A percentile compares a stretch with the other conserved stretches of the same genome.
These are phyloP conservation scores for Lophochroa leadbeateri DNA, from an alignment of 2,113 vertebrate genomes.

Conservation along the genomic window DNA sequence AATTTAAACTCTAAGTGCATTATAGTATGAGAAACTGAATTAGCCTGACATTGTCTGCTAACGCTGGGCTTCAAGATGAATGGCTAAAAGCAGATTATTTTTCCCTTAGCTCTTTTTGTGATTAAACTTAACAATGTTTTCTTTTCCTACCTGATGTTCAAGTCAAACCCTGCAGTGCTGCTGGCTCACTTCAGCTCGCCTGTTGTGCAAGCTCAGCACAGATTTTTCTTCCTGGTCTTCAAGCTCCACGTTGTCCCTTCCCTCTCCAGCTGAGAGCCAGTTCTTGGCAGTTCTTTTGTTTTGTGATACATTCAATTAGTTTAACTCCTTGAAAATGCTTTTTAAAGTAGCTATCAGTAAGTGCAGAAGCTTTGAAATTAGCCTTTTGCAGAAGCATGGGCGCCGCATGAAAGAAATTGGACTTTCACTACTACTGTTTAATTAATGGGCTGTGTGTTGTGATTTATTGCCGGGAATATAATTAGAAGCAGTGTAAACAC, in stretches of 20 bases:
- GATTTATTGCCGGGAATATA: neutral
- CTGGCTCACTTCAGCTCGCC: neutral
- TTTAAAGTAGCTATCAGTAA: neutral
- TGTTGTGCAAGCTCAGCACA: neutral
- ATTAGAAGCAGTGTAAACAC: neutral
- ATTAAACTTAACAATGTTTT: neutral
- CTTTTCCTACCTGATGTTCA: neutral
- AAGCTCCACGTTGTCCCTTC: neutral
- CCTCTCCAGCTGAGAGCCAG: neutral
- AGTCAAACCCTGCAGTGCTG: neutral
- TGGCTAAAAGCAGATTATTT: neutral
- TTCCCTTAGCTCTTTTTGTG: neutral
- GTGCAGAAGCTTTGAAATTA: slow-evolving; percentile 13
- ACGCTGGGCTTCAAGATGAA: neutral
- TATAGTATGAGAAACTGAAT: neutral
- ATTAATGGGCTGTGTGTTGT: slow-evolving; percentile 14
- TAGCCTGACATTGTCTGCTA: neutral
- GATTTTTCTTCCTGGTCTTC: neutral
- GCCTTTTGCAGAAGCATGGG: neutral
- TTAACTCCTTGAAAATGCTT: neutral
- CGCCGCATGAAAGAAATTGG: neutral
- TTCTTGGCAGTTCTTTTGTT: slow-evolving; percentile 39
- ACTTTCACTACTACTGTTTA: neutral
- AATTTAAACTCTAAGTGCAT: neutral
- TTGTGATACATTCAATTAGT: neutral